Base-by-base conservation (phyloP, 2,797 vertebrate genomes). In the Muscicapa comitata region DNA sequence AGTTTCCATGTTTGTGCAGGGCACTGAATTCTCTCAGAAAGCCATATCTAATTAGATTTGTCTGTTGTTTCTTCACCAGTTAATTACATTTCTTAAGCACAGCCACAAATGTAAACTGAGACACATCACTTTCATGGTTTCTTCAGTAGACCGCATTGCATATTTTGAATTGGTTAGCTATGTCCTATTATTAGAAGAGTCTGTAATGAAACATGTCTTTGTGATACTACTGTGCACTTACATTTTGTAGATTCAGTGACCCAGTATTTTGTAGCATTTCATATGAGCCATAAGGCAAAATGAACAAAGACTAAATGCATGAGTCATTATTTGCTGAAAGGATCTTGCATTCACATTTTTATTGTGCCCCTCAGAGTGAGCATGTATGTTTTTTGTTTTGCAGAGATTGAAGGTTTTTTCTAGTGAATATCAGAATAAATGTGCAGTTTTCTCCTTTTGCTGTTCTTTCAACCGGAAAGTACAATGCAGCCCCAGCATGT, bases 191-290 rank as follows among this genome's bases (percentile, higher is more conserved):
- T 51, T 57, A 47, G 68, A 82, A 42, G 23, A 79, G 35, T 61
- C 57, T 67, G 21, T 54, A 83, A 68, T 92, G 59, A n/a, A 75
- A 24, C 35, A 25, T 31, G 61, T 68, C 81, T 93, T 91, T 93
- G 38, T 75, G 73, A 66, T 65, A 45, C 38, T 55, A 71, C 62
- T 83, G 51, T 92, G 91, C 51, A 62, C 72, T 77, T 94, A 65
- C 24, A 87, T 96, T 96, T 94, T 94, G 26, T 94, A 33, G 55
- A 94, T 83, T 92, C 94, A 91, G 84, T 96, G 96, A 96, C 94
- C 95, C 72, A 77, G 51, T 95, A 93, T 94, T 93, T 92, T 79
- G 53, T 81, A 82, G 82, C 76, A 57, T 93, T 90, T 94, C 11
- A 1, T 70, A 65, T 21, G 10, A 93, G 26, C 72, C 28, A 6